Conservation (phyloP, 2,888 invertebrate genomes). For the Himalopsyche japonica region DNA sequence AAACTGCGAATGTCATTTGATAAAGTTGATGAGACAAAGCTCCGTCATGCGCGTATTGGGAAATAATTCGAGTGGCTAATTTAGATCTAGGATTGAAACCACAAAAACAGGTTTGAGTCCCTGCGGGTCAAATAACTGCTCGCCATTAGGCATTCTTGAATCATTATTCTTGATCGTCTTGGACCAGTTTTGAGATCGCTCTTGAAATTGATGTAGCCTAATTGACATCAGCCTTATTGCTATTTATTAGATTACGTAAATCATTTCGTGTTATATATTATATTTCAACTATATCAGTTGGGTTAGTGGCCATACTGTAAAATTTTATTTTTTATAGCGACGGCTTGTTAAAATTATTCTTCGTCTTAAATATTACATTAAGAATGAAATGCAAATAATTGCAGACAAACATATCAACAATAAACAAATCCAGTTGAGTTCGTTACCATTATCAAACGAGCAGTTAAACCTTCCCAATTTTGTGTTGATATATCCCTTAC, state of each 20-base stretch:
- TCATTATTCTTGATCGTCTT: background rate
- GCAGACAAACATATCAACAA: too few species aligned
- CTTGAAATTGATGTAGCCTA: background rate
- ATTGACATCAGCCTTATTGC: background rate
- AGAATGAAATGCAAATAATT: too few species aligned
- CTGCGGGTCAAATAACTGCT: conserved; percentile 13
- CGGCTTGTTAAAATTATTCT: too few species aligned
- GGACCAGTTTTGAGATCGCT: background rate
- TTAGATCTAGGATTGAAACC: conserved; percentile 16
- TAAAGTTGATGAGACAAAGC: background rate
- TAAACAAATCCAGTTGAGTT: too few species aligned
- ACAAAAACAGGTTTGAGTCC: conserved; percentile 8
- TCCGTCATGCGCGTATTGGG: background rate
- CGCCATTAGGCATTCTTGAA: background rate
- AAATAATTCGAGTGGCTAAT: conserved; percentile 3
- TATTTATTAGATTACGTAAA: background rate
- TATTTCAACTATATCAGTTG: background rate
- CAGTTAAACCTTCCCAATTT: too few species aligned
- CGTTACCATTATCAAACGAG: too few species aligned
- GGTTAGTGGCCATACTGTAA: too few species aligned
- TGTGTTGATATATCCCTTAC: too few species aligned
- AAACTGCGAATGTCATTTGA: background rate
- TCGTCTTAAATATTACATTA: too few species aligned
- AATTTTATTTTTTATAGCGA: too few species aligned
- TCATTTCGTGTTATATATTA: background rate